Conservation (phyloP, 2,888 invertebrate species). For the Phortica magna region DNA sequence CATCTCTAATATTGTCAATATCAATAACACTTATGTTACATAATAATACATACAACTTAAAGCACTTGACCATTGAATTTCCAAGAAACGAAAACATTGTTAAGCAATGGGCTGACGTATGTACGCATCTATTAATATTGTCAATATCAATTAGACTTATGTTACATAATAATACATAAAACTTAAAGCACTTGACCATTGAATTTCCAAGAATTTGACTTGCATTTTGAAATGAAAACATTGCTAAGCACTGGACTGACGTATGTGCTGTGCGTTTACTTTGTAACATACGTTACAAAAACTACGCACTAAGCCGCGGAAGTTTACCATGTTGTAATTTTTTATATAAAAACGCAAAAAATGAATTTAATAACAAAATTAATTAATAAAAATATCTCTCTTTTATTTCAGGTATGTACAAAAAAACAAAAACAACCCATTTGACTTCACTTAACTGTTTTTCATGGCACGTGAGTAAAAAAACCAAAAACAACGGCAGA, state of each 20-base stretch:
- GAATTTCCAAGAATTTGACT: neutral
- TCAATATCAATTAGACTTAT: no score
- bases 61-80: neutral
- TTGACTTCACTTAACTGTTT: neutral
- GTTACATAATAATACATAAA: no score
- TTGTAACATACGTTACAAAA: no score
- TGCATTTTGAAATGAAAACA: neutral
- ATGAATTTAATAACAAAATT: neutral
- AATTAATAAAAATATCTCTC: neutral
- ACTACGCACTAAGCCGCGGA: no score
- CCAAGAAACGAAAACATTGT: neutral
- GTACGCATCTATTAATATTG: no score
- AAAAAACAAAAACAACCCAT: neutral
- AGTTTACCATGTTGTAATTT: neutral
- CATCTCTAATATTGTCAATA: no score
- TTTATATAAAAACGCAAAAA: no score
- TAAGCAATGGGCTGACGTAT: no score
- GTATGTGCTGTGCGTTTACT: neutral
- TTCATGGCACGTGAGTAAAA: neutral
- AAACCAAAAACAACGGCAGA: neutral
- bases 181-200: neutral
- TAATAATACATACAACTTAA: no score
- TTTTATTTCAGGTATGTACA: conserved; percentile 13
- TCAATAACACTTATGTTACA: no score
- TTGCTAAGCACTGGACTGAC: no score